Percentiles rank a stretch among this genome's conserved stretches.
These are phyloP conservation scores for Stratiomys singularior DNA, from an alignment of 2,888 invertebrate species.

Conservation along the genomic window DNA sequence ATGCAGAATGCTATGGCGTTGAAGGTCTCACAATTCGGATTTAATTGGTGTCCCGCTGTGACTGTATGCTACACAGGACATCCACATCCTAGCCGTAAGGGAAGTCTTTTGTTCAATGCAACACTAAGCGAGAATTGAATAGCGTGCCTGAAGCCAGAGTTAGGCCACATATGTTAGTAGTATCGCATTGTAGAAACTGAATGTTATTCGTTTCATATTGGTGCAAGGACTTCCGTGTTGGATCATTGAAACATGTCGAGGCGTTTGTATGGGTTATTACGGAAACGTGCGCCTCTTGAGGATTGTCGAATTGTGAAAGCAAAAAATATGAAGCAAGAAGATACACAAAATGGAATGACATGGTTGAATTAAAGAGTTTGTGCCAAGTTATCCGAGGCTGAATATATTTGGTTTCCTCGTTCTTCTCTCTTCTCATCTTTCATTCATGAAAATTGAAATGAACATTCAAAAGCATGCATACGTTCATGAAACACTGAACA, in stretches of 20 bases:
- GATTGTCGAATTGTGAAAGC: background rate
- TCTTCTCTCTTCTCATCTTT: too few species aligned
- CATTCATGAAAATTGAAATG: too few species aligned
- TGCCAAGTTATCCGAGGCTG: too few species aligned
- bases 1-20: background rate
- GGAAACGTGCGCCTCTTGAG: slow-evolving; percentile 25
- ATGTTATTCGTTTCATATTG: background rate
- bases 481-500: too few species aligned
- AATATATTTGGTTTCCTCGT: too few species aligned
- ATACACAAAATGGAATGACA: background rate
- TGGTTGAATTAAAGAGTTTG: too few species aligned
- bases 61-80: slow-evolving; percentile 40
- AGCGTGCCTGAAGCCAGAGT: background rate
- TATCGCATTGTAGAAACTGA: background rate
- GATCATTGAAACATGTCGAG: slow-evolving; percentile 9
- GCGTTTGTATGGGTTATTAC: slow-evolving; percentile 14
- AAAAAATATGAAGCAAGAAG: background rate
- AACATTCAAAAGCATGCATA: too few species aligned
- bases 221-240: slow-evolving; percentile 36
- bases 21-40: slow-evolving; percentile 46
- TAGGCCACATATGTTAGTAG: background rate
- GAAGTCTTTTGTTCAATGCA: slow-evolving; percentile 30
- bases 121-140: background rate
- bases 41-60: slow-evolving; percentile 48
- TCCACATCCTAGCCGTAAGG: slow-evolving; percentile 42